Conservation (phyloP, 1,140 invertebrate species). For the Cydia splendana region DNA sequence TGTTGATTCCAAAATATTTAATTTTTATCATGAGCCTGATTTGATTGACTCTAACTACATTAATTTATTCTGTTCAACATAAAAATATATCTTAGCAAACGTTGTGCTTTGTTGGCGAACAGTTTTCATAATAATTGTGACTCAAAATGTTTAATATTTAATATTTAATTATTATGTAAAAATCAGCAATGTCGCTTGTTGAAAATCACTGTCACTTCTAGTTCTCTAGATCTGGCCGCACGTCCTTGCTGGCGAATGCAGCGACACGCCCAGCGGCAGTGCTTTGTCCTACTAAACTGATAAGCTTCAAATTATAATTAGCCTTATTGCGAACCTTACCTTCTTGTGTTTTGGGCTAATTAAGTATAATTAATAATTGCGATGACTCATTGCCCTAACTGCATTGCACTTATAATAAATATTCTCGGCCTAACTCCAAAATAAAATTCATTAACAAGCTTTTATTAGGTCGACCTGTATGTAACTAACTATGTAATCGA, state of each 20-base stretch:
- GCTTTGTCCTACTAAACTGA: constrained; percentile 71
- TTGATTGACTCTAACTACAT: too few relatives aligned
- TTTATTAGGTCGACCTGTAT: too few relatives aligned
- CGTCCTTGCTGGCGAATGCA: constrained; percentile 72
- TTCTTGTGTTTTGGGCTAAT: background rate
- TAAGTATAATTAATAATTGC: background rate
- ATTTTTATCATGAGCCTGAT: too few relatives aligned
- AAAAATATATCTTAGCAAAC: too few relatives aligned
- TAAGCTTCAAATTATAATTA: constrained; percentile 59
- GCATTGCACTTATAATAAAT: background rate
- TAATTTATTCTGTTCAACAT: too few relatives aligned
- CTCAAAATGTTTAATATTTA: too few relatives aligned
- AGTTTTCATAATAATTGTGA: too few relatives aligned
- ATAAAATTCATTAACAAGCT: background rate
- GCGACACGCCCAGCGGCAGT: constrained; percentile 43
- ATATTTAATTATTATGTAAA: too few relatives aligned
- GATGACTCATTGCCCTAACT: background rate
- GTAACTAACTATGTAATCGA: too few relatives aligned
- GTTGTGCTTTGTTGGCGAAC: too few relatives aligned
- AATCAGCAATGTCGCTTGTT: background rate
- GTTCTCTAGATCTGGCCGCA: constrained; percentile 49
- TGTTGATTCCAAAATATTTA: too few relatives aligned
- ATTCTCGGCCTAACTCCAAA: background rate
- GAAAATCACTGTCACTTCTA: constrained; percentile 45
- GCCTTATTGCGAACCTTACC: constrained; percentile 34